Conservation (phyloP, 2,797 vertebrate genomes). For the Corythornis leucogaster region DNA sequence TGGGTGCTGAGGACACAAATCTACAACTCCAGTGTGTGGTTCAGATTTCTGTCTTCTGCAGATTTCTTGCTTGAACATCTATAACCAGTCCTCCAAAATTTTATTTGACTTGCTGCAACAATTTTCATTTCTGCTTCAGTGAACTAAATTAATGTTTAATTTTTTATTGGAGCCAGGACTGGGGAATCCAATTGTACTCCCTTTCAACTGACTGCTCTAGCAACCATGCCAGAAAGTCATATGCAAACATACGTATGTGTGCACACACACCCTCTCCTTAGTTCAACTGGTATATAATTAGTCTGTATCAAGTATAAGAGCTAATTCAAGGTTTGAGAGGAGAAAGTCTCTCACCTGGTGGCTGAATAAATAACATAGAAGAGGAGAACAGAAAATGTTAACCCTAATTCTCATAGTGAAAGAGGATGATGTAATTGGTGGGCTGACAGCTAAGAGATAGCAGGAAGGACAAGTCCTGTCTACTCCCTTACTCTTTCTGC, state of each 20-base stretch:
- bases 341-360: not conserved
- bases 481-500: not conserved
- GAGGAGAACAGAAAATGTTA: not conserved
- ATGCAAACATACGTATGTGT: not conserved
- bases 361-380: not conserved
- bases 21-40: not conserved
- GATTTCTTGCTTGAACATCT: not conserved
- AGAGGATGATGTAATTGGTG: not conserved
- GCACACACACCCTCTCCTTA: not conserved
- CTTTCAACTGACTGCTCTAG: not conserved
- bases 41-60: not conserved
- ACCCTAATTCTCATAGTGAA: not conserved
- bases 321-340: not conserved
- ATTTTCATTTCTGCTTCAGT: not conserved
- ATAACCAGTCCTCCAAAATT: not conserved
- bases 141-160: not conserved
- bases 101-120: not conserved
- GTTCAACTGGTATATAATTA: not conserved
- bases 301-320: not conserved
- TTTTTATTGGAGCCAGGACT: not conserved
- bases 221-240: not conserved
- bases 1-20: not conserved
- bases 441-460: not conserved
- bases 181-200: not conserved
- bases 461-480: not conserved